These are phyloP conservation scores for Myiotriccus ornatus DNA, from an alignment of 2,797 vertebrate species.

Conservation along the genomic window DNA sequence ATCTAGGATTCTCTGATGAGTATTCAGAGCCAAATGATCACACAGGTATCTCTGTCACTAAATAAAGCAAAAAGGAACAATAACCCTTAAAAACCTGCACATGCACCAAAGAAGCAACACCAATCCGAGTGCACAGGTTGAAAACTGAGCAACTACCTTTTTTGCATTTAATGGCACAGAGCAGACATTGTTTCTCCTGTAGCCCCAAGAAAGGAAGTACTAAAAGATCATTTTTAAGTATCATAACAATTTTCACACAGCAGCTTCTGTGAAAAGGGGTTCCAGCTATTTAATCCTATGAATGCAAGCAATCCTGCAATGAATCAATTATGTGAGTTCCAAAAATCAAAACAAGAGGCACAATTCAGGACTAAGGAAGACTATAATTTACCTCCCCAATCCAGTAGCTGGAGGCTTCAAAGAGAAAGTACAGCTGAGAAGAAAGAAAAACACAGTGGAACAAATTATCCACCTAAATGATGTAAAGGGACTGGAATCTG, in stretches of 20 bases:
- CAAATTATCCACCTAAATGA: constrained; percentile 59
- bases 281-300: neutral
- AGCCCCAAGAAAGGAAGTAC: constrained; percentile 26
- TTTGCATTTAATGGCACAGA: neutral
- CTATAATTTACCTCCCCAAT: constrained; percentile 32
- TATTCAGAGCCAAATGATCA: neutral
- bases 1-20: neutral
- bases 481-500: constrained; percentile 52
- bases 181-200: neutral
- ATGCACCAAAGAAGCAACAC: neutral
- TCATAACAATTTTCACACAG: constrained; percentile 25
- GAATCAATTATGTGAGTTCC: constrained; percentile 19
- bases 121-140: neutral
- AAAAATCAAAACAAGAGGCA: constrained; percentile 46
- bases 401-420: constrained; percentile 61
- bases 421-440: constrained; percentile 46
- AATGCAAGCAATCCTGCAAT: neutral
- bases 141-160: neutral
- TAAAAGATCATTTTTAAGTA: constrained; percentile 18
- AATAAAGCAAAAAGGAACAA: neutral
- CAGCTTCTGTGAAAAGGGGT: constrained; percentile 18
- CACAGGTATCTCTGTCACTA: neutral
- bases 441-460: constrained; percentile 50
- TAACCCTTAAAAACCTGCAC: neutral
- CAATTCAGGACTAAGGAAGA: neutral